Percentiles rank a stretch among this genome's conserved stretches.
Conservation (phyloP, 1,140 invertebrate species). For the Caligus rogercresseyi region DNA sequence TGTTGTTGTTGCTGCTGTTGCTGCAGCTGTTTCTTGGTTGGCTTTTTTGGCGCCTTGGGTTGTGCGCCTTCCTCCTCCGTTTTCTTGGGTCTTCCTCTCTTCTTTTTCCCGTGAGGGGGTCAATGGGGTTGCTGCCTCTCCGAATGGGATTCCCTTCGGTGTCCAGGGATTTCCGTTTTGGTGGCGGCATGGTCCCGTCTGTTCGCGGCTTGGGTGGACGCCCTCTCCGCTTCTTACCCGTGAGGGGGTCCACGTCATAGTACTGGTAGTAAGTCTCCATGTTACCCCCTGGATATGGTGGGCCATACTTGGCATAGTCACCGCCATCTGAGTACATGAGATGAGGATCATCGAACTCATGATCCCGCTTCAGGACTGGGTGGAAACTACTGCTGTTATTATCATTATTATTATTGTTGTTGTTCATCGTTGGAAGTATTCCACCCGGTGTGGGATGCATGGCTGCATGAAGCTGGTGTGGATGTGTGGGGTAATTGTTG, state of each 20-base stretch:
- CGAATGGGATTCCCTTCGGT: constrained; percentile 9
- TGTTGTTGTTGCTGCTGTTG: too few relatives aligned
- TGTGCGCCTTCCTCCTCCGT: constrained; percentile 27
- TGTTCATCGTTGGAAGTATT: neutral
- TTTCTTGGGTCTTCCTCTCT: constrained; percentile 61
- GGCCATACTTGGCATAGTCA: constrained; percentile 12
- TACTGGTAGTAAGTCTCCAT: neutral
- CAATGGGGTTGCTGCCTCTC: constrained; percentile 19
- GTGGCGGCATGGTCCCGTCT: constrained; percentile 31
- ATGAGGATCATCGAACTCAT: neutral
- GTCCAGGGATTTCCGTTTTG: constrained; percentile 22
- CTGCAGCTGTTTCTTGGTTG: neutral
- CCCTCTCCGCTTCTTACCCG: constrained; percentile 57
- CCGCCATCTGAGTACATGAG: too few relatives aligned
- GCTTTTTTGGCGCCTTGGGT: neutral
- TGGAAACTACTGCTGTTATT: too few relatives aligned
- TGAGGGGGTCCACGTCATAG: constrained; percentile 27
- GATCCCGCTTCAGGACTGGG: neutral
- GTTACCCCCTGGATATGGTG: constrained; percentile 7
- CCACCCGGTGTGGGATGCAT: neutral
- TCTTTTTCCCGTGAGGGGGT: constrained; percentile 44
- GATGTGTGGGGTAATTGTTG: neutral
- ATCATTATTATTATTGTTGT: too few relatives aligned
- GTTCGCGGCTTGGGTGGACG: constrained; percentile 63
- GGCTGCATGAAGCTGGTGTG: neutral